Percentiles rank a stretch among this genome's conserved stretches.
Conservation (phyloP, 2,888 invertebrate genomes). For the Pseudoips prasinana region DNA sequence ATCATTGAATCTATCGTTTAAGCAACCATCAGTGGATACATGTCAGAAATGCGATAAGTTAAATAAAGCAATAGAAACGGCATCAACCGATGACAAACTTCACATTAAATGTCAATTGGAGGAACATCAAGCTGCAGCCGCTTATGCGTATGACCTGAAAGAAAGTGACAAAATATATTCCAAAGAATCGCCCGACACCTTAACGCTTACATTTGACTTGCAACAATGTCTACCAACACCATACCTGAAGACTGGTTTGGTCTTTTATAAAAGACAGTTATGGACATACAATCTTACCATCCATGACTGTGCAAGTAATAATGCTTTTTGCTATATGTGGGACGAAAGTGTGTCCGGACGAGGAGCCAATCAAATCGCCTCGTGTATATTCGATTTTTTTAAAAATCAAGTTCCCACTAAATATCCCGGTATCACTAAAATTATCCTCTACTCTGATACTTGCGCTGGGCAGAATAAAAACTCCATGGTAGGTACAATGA, state of each 20-base stretch:
- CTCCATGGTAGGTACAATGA: no score
- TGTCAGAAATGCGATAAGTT: constrained; percentile 15
- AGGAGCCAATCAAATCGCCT: no score
- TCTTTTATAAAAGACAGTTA: constrained; percentile 28
- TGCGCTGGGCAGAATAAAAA: no score
- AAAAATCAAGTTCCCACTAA: no score
- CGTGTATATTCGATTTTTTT: no score
- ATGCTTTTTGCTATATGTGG: no score
- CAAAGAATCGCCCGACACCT: constrained; percentile 8
- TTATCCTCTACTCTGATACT: no score
- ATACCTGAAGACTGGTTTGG: constrained; percentile 16
- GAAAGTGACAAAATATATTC: constrained; percentile 10
- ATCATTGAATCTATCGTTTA: constrained; percentile 14
- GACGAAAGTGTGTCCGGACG: no score
- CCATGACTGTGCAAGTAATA: no score
- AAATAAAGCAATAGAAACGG: constrained; percentile 5
- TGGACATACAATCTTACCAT: no score
- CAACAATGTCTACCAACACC: constrained; percentile 29
- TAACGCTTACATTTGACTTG: constrained; percentile 19
- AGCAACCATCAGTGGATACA: constrained; percentile 15
- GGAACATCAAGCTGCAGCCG: constrained; percentile 12
- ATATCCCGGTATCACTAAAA: no score
- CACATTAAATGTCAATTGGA: constrained; percentile 4
- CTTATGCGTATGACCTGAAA: constrained; percentile 5
- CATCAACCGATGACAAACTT: constrained; percentile 2